These are phyloP conservation scores for Tokudaia muenninki DNA, from an alignment of 2,797 vertebrate genomes.

Conservation along the genomic window DNA sequence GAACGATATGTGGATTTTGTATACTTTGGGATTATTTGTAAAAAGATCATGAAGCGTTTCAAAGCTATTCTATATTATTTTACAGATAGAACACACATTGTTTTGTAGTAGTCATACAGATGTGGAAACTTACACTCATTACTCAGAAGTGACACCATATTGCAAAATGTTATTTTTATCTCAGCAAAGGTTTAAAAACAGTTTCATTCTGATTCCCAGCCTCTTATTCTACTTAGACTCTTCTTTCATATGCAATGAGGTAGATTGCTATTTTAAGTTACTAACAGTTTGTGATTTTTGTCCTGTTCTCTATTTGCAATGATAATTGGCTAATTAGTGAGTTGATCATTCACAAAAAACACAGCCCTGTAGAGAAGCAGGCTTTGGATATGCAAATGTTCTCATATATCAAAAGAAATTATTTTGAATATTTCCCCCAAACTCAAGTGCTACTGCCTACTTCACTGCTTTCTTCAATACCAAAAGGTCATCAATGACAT, in stretches of 20 bases:
- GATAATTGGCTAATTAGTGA: conserved; percentile 84
- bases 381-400: conserved; percentile 81
- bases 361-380: conserved; percentile 75
- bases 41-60: conserved; percentile 47
- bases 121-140: conserved; percentile 76
- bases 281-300: conserved; percentile 84
- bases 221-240: conserved; percentile 71
- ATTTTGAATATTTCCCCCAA: conserved; percentile 59
- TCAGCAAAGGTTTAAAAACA: conserved; percentile 75
- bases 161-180: conserved; percentile 77
- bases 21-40: conserved; percentile 59
- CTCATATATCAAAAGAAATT: conserved; percentile 74
- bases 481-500: conserved; percentile 75
- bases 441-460: conserved; percentile 58
- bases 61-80: conserved; percentile 59
- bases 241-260: conserved; percentile 76
- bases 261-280: conserved; percentile 82
- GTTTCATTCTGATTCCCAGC: conserved; percentile 69
- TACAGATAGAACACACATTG: conserved; percentile 47
- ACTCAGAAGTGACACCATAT: conserved; percentile 72
- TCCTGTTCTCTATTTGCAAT: conserved; percentile 82
- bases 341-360: conserved; percentile 81
- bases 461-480: conserved; percentile 69
- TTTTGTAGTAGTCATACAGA: conserved; percentile 71
- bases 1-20: not conserved